Evolutionary conservation across 64 coral and sea anemone species (phyloP), one percentile per base, ranked within the genome.

Genomic region (Montipora cactus): DNA sequence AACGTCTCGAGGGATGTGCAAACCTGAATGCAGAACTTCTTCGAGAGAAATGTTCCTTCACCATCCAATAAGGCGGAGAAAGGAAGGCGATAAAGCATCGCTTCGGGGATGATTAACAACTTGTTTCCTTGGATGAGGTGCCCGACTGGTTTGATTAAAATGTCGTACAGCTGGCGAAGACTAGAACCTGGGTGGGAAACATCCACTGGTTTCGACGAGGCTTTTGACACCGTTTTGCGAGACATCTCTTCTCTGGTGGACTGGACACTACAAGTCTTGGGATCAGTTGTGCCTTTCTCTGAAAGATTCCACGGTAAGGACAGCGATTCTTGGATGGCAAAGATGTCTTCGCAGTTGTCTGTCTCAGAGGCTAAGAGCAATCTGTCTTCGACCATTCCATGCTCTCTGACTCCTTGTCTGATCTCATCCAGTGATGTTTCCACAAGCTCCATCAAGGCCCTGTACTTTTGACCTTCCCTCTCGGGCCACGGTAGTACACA

Each of bases 131-230:
- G 53, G 19, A 66, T 84, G 15, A 62, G 57, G n/a, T 84, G 58
- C 66, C 19, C 81, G n/a, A 66, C 81, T 62, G 53, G 81, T 84
- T 84, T 84, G 81, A 84, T 84, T 49, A 84, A 18, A 49, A 84
- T 64, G n/a, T 84, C 45, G 81, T 84, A 84, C 58, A 84, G 19
- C 81, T 84, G 22, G 66, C 55, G 57, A 20, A 84, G 81, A 52
- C 10, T 6, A 19, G 15, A 5, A 19, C 46, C 76, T 79, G 46
- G 13, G 13, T 79, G 9, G 50, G 81, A 70, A 49, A 66, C 66
- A 16, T 84, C 81, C 15, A 23, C 50, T 18, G 25, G 58, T 21
- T 84, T 70, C 11, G 23, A 25, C 23, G 11, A 16, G 8, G 25
- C n/a, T 21, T 84, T 70, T 1, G 57, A 25, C 23, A 15, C 12